phyloP scores from a whole-genome alignment of 2,797 vertebrate genomes.

The Rhabdophis nuchalis region DNA sequence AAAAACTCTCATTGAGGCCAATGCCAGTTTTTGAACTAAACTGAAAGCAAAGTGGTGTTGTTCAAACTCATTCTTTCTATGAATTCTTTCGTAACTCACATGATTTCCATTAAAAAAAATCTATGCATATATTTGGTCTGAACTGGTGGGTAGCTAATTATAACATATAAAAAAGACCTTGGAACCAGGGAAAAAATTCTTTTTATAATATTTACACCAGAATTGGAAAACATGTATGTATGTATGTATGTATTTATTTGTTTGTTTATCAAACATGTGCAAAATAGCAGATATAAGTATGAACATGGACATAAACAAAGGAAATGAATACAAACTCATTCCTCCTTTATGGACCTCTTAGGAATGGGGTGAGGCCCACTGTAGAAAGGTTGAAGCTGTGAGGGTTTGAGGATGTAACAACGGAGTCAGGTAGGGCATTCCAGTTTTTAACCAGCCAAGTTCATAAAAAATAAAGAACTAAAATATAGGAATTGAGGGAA shows the following conservation, averaged over 20 bases:
- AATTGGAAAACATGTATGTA: neutral
- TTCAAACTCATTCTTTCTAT: neutral
- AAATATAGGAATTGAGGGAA: neutral
- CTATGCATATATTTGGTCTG: neutral
- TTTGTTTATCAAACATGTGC: no score
- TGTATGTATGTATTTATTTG: no score
- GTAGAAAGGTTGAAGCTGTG: no score
- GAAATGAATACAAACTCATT: no score
- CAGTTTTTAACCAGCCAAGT: no score
- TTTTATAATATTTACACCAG: neutral
- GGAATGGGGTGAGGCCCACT: no score
- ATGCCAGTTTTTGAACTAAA: neutral
- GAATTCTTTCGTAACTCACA: no score
- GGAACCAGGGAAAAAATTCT: neutral
- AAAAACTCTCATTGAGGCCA: neutral
- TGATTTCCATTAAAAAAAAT: neutral
- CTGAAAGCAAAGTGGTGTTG: neutral
- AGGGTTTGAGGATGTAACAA: no score
- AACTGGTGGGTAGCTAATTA: neutral
- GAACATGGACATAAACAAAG: no score
- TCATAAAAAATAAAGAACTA: neutral
- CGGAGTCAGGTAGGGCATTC: no score
- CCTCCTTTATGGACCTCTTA: no score
- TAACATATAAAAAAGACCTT: neutral
- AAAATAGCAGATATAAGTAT: no score